A percentile compares a stretch with the other conserved stretches of the same genome.
Conservation (phyloP, 2,888 invertebrate species). For the Acanthosepion lycidas region DNA sequence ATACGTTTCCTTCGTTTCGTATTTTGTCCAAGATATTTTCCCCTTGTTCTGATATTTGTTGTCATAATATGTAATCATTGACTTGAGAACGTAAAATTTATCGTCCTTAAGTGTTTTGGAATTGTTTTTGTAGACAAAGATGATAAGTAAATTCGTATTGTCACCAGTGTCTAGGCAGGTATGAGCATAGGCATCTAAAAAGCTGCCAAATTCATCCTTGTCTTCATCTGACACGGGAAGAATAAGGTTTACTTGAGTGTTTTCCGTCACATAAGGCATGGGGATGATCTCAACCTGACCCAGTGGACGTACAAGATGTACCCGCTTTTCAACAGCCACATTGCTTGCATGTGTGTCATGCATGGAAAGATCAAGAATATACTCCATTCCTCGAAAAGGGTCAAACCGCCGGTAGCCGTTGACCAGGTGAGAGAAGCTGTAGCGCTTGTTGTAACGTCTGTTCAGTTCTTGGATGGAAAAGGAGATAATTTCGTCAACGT, state of each 20-base stretch:
- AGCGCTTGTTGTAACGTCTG: constrained; percentile 63
- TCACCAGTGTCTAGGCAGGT: constrained; percentile 85
- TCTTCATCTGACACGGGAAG: constrained; percentile 80
- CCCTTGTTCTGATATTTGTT: constrained; percentile 81
- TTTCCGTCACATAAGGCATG: constrained; percentile 96
- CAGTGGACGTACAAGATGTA: constrained; percentile 88
- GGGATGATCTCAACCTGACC: constrained; percentile 91
- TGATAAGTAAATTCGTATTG: constrained; percentile 85
- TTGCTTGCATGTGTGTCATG: constrained; percentile 56
- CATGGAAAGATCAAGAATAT: constrained; percentile 81
- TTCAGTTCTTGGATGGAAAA: constrained; percentile 63
- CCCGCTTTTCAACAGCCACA: constrained; percentile 75
- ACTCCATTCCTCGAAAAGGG: constrained; percentile 89
- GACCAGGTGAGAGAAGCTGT: constrained; percentile 75
- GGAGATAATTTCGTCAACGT: constrained; percentile 81
- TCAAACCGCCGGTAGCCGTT: constrained; percentile 87
- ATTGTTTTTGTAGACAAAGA: constrained; percentile 77
- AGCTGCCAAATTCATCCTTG: constrained; percentile 78
- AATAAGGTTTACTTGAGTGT: constrained; percentile 85
- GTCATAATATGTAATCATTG: constrained; percentile 79
- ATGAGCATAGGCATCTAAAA: constrained; percentile 84
- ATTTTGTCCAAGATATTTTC: constrained; percentile 77
- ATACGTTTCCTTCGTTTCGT: constrained; percentile 59
- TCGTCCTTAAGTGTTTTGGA: constrained; percentile 74
- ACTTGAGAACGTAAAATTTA: constrained; percentile 80